Conservation (phyloP, 2,113 vertebrate species). For the Galbula dea region DNA sequence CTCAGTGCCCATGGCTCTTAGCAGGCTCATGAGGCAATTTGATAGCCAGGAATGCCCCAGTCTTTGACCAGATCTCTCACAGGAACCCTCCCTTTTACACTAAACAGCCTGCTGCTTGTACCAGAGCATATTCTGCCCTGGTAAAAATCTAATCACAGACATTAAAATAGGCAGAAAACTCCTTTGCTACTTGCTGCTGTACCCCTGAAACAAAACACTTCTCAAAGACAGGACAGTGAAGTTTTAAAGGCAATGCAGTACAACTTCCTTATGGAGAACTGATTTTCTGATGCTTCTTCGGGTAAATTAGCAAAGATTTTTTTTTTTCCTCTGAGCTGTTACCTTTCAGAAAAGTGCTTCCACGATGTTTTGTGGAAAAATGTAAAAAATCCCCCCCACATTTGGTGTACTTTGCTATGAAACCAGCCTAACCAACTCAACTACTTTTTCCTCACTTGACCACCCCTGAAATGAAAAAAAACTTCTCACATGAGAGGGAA, state of each 20-base stretch:
- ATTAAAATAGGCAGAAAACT: neutral
- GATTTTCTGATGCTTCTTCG: neutral
- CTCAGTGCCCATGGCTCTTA: rapidly evolving
- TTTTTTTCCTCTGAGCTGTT: neutral
- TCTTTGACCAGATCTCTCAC: neutral
- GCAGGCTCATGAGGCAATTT: neutral
- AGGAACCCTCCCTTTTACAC: neutral
- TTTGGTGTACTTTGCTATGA: neutral
- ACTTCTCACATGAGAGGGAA: conserved; percentile 26
- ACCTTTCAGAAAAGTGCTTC: neutral
- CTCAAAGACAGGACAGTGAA: neutral
- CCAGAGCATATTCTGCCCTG: neutral
- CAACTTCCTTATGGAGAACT: neutral
- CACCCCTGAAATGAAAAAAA: conserved; percentile 32
- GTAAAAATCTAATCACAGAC: neutral
- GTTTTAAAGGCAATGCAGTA: neutral
- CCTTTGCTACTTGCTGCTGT: neutral
- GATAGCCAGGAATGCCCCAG: neutral
- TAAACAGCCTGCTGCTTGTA: neutral
- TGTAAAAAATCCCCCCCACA: rapidly evolving
- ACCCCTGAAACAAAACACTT: neutral
- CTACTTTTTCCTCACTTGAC: conserved; percentile 34
- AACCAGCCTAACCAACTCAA: neutral
- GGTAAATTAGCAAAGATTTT: neutral
- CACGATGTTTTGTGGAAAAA: neutral